Conservation (phyloP, 30 jellyfish, hydroid and myxozoan species). For the Aurelia aurita complex sp. Pacific region DNA sequence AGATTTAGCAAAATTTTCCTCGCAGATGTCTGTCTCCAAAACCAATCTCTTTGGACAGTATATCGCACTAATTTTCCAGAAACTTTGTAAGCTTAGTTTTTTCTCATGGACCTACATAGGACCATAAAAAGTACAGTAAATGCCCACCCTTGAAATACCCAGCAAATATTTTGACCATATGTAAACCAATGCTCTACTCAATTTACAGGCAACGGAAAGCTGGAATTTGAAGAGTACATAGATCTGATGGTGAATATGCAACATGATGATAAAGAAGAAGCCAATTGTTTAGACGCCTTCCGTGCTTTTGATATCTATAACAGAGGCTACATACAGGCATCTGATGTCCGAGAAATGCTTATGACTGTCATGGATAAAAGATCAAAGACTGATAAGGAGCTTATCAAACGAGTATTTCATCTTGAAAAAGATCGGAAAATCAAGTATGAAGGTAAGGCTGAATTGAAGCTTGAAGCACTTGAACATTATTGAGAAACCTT, state of each 20-base stretch:
- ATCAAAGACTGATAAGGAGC: constrained; percentile 43
- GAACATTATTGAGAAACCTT: no score
- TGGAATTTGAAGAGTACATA: constrained; percentile 73
- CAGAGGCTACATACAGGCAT: constrained; percentile 66
- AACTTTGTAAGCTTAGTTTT: no score
- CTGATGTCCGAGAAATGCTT: constrained; percentile 51
- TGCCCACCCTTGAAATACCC: neutral
- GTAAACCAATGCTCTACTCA: neutral
- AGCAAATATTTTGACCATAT: no score
- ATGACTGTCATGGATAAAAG: constrained; percentile 63
- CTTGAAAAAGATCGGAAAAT: constrained; percentile 67
- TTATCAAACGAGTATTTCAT: constrained; percentile 42
- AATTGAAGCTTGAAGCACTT: no score
- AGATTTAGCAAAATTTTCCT: no score
- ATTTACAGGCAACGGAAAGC: constrained; percentile 69
- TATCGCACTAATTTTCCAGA: no score
- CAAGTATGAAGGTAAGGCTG: constrained; percentile 57
- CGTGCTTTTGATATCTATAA: constrained; percentile 73
- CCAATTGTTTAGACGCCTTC: constrained; percentile 62
- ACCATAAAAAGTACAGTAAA: neutral
- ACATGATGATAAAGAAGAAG: constrained; percentile 65
- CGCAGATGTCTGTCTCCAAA: no score
- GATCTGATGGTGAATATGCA: constrained; percentile 53
- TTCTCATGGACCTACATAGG: neutral
- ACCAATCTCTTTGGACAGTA: no score